Conservation (phyloP, 1,140 invertebrate species). For the Berghia stephanieae region DNA sequence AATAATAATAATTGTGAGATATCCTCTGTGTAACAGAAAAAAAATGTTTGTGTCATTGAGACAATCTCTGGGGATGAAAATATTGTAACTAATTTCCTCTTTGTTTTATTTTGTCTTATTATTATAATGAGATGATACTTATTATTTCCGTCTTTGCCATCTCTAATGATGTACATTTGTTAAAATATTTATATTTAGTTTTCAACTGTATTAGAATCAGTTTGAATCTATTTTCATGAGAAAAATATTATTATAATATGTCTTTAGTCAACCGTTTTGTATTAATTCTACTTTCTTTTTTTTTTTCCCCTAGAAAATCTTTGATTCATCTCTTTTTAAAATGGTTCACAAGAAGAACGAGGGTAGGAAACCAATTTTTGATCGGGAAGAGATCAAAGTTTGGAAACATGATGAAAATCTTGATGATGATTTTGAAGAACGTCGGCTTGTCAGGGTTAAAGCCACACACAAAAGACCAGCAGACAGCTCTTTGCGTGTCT, state of each 20-base stretch:
- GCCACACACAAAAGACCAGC: not conserved
- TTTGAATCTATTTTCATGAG: not conserved
- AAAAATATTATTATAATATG: too few relatives aligned
- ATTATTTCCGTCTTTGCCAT: not conserved
- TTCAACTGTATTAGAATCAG: not conserved
- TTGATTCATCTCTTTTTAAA: slow-evolving; percentile 45
- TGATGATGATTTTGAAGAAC: slow-evolving; percentile 52
- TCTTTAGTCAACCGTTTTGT: too few relatives aligned
- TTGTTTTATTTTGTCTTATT: too few relatives aligned
- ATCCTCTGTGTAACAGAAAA: too few relatives aligned
- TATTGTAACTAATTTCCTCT: too few relatives aligned
- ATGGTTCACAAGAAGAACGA: slow-evolving; percentile 49
- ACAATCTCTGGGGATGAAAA: too few relatives aligned
- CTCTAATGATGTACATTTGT: not conserved
- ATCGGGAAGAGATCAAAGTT: slow-evolving; percentile 55
- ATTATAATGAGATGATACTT: too few relatives aligned
- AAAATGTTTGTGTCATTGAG: too few relatives aligned
- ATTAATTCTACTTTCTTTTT: not conserved
- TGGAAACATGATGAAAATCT: slow-evolving; percentile 51
- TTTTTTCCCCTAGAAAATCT: slow-evolving; percentile 29
- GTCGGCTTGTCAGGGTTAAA: slow-evolving; percentile 45
- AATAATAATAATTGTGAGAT: too few relatives aligned
- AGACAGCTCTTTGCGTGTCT: slow-evolving; percentile 5
- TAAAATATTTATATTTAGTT: not conserved
- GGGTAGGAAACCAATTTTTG: slow-evolving; percentile 53